Conservation (phyloP, 2,113 vertebrate genomes). For the Mustela nigripes region DNA sequence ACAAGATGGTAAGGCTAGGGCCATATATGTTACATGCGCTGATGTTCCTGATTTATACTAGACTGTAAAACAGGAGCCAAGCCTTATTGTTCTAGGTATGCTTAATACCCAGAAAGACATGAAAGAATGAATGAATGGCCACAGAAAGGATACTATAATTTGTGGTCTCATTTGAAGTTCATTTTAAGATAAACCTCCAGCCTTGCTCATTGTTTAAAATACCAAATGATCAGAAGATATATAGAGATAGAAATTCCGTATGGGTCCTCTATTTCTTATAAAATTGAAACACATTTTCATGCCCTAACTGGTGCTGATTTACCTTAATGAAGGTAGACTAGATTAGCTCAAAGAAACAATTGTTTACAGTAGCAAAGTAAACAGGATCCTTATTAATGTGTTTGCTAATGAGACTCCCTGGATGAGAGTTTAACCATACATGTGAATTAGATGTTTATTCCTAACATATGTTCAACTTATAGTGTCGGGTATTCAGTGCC, state of each 20-base stretch:
- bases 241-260: not conserved
- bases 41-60: not conserved
- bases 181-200: not conserved
- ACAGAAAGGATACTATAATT: not conserved
- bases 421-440: slow-evolving; percentile 56
- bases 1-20: not conserved
- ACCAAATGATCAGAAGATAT: not conserved
- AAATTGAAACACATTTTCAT: not conserved
- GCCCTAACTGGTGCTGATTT: not conserved
- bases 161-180: not conserved
- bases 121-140: not conserved
- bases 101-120: not conserved
- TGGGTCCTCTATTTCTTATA: not conserved
- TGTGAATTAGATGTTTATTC: slow-evolving; percentile 68
- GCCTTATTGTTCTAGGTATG: not conserved
- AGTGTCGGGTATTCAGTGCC: not conserved
- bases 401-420: slow-evolving; percentile 68
- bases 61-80: not conserved
- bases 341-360: slow-evolving; percentile 64
- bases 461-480: slow-evolving; percentile 57
- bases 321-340: slow-evolving; percentile 14
- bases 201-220: slow-evolving; percentile 37
- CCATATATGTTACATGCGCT: not conserved
- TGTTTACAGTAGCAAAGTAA: slow-evolving; percentile 70
- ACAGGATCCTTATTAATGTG: slow-evolving; percentile 70